Base-by-base conservation (phyloP, 1,140 invertebrate genomes). In the Choristoneura fumiferana region DNA sequence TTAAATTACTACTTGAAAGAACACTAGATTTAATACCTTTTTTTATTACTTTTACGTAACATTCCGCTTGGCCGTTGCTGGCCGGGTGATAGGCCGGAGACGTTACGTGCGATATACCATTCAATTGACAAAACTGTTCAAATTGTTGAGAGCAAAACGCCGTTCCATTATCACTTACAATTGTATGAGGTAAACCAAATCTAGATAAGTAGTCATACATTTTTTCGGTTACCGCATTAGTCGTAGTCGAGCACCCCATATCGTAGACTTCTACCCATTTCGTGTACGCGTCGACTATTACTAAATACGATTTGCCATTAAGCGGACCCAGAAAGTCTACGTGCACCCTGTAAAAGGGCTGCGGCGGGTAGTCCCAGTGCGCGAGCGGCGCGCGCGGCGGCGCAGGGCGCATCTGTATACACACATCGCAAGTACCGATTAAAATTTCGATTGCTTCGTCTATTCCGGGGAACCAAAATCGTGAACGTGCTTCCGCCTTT, bases 1-100 rank as follows among this genome's bases (percentile, higher is more conserved):
- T 14, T 3, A 15, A 4, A 17, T 15, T 17, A 40, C 38, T 14
- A 15, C 38, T 15, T 40, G 22, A 3, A 2, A 40, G 4, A 8
- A 40, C 14, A 4, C 13, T 15, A 15, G 38, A 12, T 5, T 15
- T 13, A 15, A 40, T 15, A 5, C 38, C 38, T 40, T 17, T 40
- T 40, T 40, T 40, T 0, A 17, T 9, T 0, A 40, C 38, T 13
- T 40, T 40, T 8, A 40, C 14, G 4, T 15, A 17, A 29, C n/a
- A n/a, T n/a, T 43, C 56, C 8, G 56, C 56, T 14, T 57, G 56
- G 22, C 39, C 56, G 57, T 58, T 58, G 9, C 43, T 58, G 8
- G 57, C 43, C 4, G 57, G 43, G n/a, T 58, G 57, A 37, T 58
- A 58, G 3, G 18, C 43, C 17, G 58, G 53, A 22, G 53, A 54